phyloP scores from a whole-genome alignment of 1,140 invertebrate genomes.

The Tenebrio molitor region DNA sequence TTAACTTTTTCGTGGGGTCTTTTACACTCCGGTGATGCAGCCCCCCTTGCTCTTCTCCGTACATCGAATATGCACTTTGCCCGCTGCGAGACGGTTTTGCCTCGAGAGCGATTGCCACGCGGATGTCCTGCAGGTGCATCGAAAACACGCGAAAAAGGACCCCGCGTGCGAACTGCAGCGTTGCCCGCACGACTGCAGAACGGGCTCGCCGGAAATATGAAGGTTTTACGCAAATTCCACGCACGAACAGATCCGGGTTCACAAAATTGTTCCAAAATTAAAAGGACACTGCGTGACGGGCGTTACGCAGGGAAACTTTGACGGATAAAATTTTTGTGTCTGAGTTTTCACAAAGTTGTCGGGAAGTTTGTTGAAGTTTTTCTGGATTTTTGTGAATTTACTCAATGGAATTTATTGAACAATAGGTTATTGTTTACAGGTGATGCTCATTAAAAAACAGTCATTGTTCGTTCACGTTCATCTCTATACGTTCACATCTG shows the following conservation, averaged over 20 bases:
- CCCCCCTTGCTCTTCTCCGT: conserved; percentile 13
- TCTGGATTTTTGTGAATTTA: too few relatives aligned
- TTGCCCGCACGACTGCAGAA: conserved; percentile 23
- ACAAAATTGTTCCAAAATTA: too few relatives aligned
- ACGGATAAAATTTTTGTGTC: too few relatives aligned
- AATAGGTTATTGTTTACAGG: too few relatives aligned
- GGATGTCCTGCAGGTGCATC: conserved; percentile 19
- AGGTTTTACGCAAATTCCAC: neutral
- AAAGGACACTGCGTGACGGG: neutral
- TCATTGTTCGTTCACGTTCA: too few relatives aligned
- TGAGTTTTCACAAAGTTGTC: too few relatives aligned
- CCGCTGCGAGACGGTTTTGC: conserved; percentile 16
- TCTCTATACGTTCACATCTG: too few relatives aligned
- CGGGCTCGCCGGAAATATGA: neutral
- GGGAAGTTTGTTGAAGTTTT: too few relatives aligned
- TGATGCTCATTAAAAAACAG: too few relatives aligned
- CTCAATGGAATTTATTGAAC: too few relatives aligned
- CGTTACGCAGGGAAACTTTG: too few relatives aligned
- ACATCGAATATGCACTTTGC: conserved; percentile 30
- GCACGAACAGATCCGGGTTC: neutral
- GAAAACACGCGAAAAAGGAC: conserved; percentile 14
- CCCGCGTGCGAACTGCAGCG: neutral
- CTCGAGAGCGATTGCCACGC: neutral
- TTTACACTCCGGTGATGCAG: conserved; percentile 49
- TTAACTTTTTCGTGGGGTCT: conserved; percentile 54